phyloP scores from a whole-genome alignment of 35 echinoderm and acorn worm species.

The Heliocidaris erythrogramma region DNA sequence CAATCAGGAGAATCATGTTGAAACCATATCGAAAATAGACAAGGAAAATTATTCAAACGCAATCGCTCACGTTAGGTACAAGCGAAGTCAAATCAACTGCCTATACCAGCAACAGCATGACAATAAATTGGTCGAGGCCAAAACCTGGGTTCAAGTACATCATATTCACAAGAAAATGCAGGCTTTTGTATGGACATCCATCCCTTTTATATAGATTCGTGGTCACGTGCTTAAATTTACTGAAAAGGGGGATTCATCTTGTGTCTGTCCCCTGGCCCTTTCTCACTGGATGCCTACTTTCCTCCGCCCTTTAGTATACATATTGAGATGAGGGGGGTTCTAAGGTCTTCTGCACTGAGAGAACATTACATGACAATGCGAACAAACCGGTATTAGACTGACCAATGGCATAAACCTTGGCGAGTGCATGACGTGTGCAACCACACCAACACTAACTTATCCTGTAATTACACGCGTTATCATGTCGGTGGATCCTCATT shows the following conservation, averaged over 20 bases:
- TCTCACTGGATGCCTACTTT: background rate
- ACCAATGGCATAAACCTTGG: background rate
- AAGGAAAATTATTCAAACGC: background rate
- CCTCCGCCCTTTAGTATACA: background rate
- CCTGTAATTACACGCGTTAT: background rate
- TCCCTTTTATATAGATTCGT: background rate
- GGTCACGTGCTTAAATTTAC: background rate
- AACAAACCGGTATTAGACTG: background rate
- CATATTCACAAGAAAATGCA: background rate
- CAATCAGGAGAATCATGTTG: background rate
- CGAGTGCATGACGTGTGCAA: background rate
- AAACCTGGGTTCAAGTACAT: background rate
- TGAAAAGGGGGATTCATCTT: background rate
- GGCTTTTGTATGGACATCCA: background rate
- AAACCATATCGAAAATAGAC: background rate
- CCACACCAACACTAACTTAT: background rate
- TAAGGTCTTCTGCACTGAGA: background rate
- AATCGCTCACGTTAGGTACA: background rate
- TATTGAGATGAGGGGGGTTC: background rate
- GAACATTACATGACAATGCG: background rate
- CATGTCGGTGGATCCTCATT: too few species aligned
- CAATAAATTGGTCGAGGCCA: background rate
- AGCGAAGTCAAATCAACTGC: background rate
- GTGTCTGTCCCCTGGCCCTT: background rate
- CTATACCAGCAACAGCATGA: background rate